Evolutionary conservation across 2,888 invertebrate species (phyloP).

Genomic region (Helleia helle): DNA sequence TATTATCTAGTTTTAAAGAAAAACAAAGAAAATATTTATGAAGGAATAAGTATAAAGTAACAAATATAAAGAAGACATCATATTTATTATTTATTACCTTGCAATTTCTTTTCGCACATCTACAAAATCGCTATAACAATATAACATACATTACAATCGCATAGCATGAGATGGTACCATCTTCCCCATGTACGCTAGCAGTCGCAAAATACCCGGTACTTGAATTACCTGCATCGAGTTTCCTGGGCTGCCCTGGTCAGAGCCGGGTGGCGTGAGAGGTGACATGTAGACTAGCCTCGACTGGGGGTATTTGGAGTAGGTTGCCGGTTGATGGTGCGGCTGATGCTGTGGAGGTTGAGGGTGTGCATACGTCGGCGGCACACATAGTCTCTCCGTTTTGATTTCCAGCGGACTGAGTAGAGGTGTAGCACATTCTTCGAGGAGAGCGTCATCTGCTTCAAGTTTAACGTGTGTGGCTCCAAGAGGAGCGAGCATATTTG

Average conservation of each 20-base stretch:
- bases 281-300: conserved; percentile 81
- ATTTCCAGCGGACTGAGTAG: conserved; percentile 86
- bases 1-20: too few species aligned
- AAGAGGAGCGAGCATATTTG: conserved; percentile 85
- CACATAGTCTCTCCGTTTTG: conserved; percentile 81
- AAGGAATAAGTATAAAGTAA: too few species aligned
- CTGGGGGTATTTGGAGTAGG: conserved; percentile 60
- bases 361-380: conserved; percentile 68
- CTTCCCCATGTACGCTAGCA: conserved; percentile 38
- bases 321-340: conserved; percentile 42
- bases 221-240: conserved; percentile 74
- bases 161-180: conserved; percentile 54
- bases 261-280: conserved; percentile 89
- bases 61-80: too few species aligned
- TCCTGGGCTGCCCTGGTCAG: conserved; percentile 89
- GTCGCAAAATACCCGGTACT: conserved; percentile 31
- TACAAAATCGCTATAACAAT: not conserved
- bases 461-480: conserved; percentile 82
- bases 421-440: conserved; percentile 78
- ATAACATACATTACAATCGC: conserved; percentile 39
- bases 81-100: too few species aligned
- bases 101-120: not conserved
- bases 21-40: too few species aligned
- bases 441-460: conserved; percentile 77
- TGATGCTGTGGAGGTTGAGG: conserved; percentile 33